Evolutionary conservation across 2,113 vertebrate species (phyloP), one percentile per base, ranked within the genome.

Genomic region (Gila orcuttii): DNA sequence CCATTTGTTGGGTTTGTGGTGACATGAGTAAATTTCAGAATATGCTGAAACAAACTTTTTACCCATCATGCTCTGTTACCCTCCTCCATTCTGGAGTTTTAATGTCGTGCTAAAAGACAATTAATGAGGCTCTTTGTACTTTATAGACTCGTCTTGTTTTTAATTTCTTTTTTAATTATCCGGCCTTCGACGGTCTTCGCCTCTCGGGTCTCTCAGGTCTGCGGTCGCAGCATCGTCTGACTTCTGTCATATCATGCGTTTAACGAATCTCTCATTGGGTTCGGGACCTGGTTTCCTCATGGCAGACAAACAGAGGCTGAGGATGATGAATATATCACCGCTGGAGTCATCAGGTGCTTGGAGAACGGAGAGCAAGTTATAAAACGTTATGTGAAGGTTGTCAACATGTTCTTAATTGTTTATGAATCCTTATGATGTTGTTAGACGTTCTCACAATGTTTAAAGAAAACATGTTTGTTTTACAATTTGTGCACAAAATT

Each of bases 151-250:
- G 42, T 83, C 74, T 60, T 60, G 33, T 42, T 47, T 55, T 71
- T 59, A 9, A 78, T 64, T 87, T 60, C 59, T 11, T 62, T 77
- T 86, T 87, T 79, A 87, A 84, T 87, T 79, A 87, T 50, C 69
- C 19, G 42, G n/a, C 73, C 39, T 57, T 73, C 19, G 19, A 19
- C 45, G 6, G 3, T 9, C 0, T 28, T 28, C 28, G 28, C 33
- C 33, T 39, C 69, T n/a, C 23, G 42, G 55, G 60, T 19, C 81
- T 76, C 52, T 57, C 36, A 19, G 39, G 69, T 64, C 82, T 17
- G 1, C 33, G 2, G 50, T 15, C 28, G 25, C 64, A 33, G 8
- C 45, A 10, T 28, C 64, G 10, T 73, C 66, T 19, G 25, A 52
- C 82, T 42, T 73, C n/a, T 42, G 73, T 69, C 33, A n/a, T 76